Conservation (phyloP, 2,113 vertebrate genomes). For the Apodemus sylvaticus region DNA sequence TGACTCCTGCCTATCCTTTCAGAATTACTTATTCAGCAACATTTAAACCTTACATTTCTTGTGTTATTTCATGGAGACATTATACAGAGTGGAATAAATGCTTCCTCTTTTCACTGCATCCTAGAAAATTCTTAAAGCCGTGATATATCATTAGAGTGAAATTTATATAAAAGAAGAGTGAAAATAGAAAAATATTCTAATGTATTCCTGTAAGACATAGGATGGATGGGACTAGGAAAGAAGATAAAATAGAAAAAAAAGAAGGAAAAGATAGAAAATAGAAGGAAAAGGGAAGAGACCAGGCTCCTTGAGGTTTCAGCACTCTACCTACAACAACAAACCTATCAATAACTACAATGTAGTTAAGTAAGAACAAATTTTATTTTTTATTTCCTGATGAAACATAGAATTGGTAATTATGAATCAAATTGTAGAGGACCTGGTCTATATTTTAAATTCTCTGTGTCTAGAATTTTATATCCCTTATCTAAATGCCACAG, state of each 20-base stretch:
- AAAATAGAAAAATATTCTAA: not conserved
- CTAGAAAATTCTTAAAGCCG: constrained; percentile 28
- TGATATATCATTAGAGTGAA: not conserved
- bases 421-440: not conserved
- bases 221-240: not conserved
- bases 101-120: not conserved
- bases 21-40: not conserved
- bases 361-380: not conserved
- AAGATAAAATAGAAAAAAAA: no score
- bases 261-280: no score
- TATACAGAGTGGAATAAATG: not conserved
- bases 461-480: not conserved
- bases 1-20: not conserved
- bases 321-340: not conserved
- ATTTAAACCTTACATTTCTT: constrained; percentile 28
- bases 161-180: not conserved
- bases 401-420: not conserved
- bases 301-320: not conserved
- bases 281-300: not conserved
- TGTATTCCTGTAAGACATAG: not conserved
- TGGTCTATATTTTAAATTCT: not conserved
- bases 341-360: not conserved
- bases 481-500: not conserved
- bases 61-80: constrained; percentile 21
- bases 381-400: not conserved